Base-by-base conservation (phyloP, 2,888 invertebrate genomes). In the Abrostola triplasia region DNA sequence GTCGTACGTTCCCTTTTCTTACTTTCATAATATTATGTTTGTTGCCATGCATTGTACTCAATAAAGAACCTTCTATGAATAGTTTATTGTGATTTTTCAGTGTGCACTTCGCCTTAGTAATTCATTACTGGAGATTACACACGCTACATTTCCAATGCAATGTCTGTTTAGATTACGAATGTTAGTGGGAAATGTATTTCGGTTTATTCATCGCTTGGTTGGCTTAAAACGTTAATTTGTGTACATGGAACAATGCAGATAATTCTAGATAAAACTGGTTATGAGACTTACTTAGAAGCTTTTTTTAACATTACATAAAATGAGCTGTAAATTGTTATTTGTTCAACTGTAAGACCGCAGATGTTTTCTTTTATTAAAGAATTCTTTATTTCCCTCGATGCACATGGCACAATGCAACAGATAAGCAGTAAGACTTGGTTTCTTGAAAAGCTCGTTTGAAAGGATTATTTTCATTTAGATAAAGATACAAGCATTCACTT, bases 91-190 rank as follows among this genome's bases (percentile, higher is more conserved):
- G 10, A 41, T 6, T 12, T 12, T 37, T 11, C 42, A 65, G 68
- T 72, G 73, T 75, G 73, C 63, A 65, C 60, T 56, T 64, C 54
- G 64, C 58, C 52, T 59, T 58, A 58, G 73, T 80, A 77, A 85
- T 83, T 79, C 71, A 80, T 84, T 83, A 83, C 65, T 65, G 63
- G 77, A 77, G 64, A 77, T 76, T 78, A 74, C 50, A 66, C 51
- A 66, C 41, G 50, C 44, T 63, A 62, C 60, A 61, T 57, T 68
- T 57, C 62, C 58, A 12, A 62, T 75, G 72, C 59, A 63, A 11
- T 66, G 62, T 71, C 61, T 68, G 47, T 55, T 58, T 60, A 48
- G 64, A 58, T 62, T 57, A 70, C 72, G 11, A 49, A 57, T 63
- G 76, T 76, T 75, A 49, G 76, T 54, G 54, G 71, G 54, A 72